Base-by-base conservation (phyloP, 2,888 invertebrate genomes). In the Meliscaeva auricollis region DNA sequence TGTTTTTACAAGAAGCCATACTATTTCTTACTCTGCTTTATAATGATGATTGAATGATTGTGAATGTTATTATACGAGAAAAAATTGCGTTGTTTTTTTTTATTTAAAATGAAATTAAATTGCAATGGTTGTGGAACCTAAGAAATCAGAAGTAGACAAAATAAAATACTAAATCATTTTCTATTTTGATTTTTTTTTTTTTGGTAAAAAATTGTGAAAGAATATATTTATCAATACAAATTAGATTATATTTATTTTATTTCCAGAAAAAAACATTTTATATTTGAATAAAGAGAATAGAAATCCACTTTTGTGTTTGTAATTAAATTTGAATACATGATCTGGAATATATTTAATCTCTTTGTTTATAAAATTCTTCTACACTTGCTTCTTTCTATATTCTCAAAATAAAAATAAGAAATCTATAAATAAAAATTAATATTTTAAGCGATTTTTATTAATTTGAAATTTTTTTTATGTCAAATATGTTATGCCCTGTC, bases 351-450 rank as follows among this genome's bases (percentile, higher is more conserved):
- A 22, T 15, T 44, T 3, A n/a, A 9, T 7, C 11, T 44, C 3
- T 15, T 22, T 26, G 17, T 44, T 60, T 11, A 13, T 46, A 20
- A 30, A 17, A n/a, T n/a, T 17, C 7, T 46, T 46, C 46, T 46
- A 64, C 64, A 46, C 62, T 62, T 62, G 62, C 62, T 62, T 44
- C 64, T 30, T 62, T 17, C 30, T 64, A 30, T 30, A 4, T 46
- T 64, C 15, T 46, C 17, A 30, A 46, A 64, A 64, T 8, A 3
- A 46, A 7, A 17, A 17, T 46, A 60, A 64, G 17, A 41, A 26
- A 7, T 22, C 3, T n/a, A n/a, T n/a, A n/a, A 60, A 22, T n/a
- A n/a, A 60, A 9, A 38, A n/a, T 38, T 22, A 26, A 26, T 3
- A 26, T 26, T 4, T 26, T 26, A 4, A 26, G 4, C 2, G 4